Conservation (phyloP, 53 echinoderm and acorn worm genomes). For the Hippasteria phrygiana region DNA sequence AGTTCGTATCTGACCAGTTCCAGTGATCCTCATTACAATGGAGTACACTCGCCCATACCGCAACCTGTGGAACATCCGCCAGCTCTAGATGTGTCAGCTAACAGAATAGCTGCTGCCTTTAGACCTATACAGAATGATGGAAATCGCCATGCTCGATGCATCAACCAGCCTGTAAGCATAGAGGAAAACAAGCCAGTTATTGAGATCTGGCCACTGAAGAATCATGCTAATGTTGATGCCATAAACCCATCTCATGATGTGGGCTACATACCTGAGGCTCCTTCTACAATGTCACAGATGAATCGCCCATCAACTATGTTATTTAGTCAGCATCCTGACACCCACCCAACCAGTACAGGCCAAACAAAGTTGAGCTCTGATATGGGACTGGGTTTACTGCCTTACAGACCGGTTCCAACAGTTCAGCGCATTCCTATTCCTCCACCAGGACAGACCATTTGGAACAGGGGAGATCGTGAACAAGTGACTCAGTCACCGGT, state of each 20-base stretch:
- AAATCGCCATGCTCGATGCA: background rate
- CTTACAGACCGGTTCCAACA: slow-evolving; percentile 71
- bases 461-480: slow-evolving; percentile 56
- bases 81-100: slow-evolving; percentile 26
- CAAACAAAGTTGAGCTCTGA: background rate
- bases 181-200: slow-evolving; percentile 25
- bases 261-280: background rate
- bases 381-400: slow-evolving; percentile 18
- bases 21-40: background rate
- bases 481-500: slow-evolving; percentile 35
- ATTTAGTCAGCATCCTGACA: background rate
- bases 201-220: slow-evolving; percentile 57
- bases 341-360: background rate
- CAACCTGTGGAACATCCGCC: background rate
- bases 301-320: slow-evolving; percentile 10
- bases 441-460: slow-evolving; percentile 48
- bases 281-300: slow-evolving; percentile 6
- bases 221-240: background rate
- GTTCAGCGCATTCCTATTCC: slow-evolving; percentile 79
- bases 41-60: background rate
- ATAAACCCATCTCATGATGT: background rate
- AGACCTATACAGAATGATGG: slow-evolving; percentile 63
- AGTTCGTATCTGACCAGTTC: background rate
- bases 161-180: background rate
- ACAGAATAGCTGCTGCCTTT: slow-evolving; percentile 74